Percentiles rank a stretch among this genome's conserved stretches.
Conservation (phyloP, 92 coral and sea anemone species). For the Heteractis magnifica region DNA sequence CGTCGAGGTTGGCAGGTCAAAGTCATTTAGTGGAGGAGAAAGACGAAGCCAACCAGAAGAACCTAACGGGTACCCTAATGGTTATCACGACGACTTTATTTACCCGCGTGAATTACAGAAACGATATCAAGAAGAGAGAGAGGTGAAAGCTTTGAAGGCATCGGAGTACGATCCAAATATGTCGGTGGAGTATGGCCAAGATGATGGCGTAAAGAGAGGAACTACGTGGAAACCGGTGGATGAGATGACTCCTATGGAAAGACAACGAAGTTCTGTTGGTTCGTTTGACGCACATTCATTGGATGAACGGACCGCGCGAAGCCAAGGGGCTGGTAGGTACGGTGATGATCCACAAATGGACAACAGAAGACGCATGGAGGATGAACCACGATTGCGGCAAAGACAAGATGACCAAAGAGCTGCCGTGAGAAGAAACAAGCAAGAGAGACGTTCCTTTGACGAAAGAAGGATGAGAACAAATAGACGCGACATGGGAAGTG, state of each 20-base stretch:
- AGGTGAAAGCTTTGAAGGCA: constrained; percentile 26
- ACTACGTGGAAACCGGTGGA: constrained; percentile 27
- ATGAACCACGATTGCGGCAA: constrained; percentile 16
- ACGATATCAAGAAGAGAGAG: constrained; percentile 25
- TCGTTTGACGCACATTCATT: constrained; percentile 7
- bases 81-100: constrained; percentile 29
- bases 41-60: constrained; percentile 14
- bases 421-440: constrained; percentile 13
- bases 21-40: constrained; percentile 38
- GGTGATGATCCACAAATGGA: constrained; percentile 12
- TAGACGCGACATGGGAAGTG: constrained; percentile 12
- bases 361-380: constrained; percentile 13
- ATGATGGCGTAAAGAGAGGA: constrained; percentile 28
- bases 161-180: background rate
- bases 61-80: constrained; percentile 27
- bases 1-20: constrained; percentile 29
- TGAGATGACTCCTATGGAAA: constrained; percentile 29
- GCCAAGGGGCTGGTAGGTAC: background rate
- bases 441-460: constrained; percentile 30
- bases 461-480: constrained; percentile 18
- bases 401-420: constrained; percentile 4
- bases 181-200: constrained; percentile 6
- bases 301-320: constrained; percentile 1
- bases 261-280: constrained; percentile 14
- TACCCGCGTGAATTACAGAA: constrained; percentile 30